A percentile compares a stretch with the other conserved stretches of the same genome.
Evolutionary conservation across 2,113 vertebrate species (phyloP).

Genomic region (Nanorana parkeri): DNA sequence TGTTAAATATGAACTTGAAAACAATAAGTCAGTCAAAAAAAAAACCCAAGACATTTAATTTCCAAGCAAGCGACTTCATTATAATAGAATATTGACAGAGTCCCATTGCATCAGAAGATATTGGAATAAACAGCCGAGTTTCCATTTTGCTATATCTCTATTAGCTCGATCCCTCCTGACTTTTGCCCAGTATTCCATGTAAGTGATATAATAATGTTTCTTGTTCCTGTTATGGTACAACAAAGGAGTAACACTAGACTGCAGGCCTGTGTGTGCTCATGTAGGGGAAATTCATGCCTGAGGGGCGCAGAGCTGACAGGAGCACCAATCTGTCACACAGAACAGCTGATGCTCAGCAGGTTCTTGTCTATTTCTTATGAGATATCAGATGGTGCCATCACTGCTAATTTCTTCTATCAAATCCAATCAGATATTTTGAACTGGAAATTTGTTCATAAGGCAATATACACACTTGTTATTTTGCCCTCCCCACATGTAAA

Average conservation of each 20-base stretch:
- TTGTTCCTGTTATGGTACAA: background rate
- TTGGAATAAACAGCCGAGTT: too few species aligned
- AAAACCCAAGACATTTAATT: too few species aligned
- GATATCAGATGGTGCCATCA: slow-evolving; percentile 36
- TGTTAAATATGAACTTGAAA: too few species aligned
- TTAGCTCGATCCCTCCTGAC: background rate
- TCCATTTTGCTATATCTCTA: too few species aligned
- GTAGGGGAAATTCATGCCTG: background rate
- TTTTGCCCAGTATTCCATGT: slow-evolving; percentile 3
- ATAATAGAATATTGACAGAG: too few species aligned
- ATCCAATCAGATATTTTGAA: background rate
- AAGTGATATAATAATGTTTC: background rate
- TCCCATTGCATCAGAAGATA: too few species aligned
- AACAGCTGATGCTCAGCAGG: slow-evolving; percentile 42
- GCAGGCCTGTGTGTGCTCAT: background rate
- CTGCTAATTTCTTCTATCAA: slow-evolving; percentile 17
- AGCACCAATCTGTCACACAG: background rate
- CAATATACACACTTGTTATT: too few species aligned
- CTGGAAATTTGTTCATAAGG: too few species aligned
- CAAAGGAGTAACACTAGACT: background rate
- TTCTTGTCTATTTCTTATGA: background rate
- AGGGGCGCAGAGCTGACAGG: background rate
- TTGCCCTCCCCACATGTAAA: too few species aligned
- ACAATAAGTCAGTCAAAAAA: too few species aligned
- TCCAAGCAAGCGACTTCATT: too few species aligned